Evolutionary conservation across 2,797 vertebrate species (phyloP).

Genomic region (Sphenodon punctatus): DNA sequence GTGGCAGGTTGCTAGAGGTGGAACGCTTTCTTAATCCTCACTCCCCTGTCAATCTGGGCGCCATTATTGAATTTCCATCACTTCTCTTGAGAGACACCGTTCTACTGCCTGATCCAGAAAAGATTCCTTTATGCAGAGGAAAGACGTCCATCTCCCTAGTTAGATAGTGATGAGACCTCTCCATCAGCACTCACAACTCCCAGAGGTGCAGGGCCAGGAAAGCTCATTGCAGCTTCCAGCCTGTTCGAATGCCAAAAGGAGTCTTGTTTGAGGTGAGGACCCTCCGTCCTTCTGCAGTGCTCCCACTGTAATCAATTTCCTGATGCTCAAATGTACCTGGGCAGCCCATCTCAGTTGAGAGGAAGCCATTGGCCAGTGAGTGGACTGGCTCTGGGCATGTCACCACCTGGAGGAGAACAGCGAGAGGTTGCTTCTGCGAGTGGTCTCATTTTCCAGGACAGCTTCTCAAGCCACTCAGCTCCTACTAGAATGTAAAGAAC

Average conservation of each 20-base stretch:
- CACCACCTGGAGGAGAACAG: neutral
- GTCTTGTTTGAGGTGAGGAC: no score
- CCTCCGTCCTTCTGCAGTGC: no score
- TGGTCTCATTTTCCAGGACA: neutral
- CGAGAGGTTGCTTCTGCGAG: neutral
- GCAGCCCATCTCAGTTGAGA: no score
- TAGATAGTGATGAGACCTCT: neutral
- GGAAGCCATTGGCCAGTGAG: no score
- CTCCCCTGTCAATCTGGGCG: neutral
- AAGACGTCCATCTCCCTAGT: no score
- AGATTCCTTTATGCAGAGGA: neutral
- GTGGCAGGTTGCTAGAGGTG: neutral
- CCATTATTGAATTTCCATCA: neutral
- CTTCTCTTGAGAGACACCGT: neutral
- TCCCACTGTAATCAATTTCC: no score
- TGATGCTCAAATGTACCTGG: no score
- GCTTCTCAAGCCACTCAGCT: neutral
- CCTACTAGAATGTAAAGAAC: neutral
- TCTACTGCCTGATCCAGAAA: neutral
- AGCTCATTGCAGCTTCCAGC: no score
- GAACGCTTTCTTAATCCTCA: neutral
- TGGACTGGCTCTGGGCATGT: no score
- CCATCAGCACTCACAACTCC: neutral
- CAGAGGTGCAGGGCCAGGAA: no score
- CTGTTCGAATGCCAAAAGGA: no score